Base-by-base conservation (phyloP, 1,140 invertebrate species). In the Heliconius hewitsoni region DNA sequence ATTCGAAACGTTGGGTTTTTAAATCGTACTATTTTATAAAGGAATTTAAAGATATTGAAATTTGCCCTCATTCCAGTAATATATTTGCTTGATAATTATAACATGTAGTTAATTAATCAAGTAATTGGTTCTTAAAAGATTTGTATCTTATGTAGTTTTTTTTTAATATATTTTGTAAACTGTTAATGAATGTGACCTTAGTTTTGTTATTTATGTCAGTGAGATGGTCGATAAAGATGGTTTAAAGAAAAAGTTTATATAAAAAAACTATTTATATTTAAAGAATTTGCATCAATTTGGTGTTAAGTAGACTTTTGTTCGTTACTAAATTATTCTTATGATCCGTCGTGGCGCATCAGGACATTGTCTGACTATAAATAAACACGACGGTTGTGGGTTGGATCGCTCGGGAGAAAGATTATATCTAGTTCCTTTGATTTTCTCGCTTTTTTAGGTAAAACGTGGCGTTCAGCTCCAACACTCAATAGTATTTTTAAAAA, bases 181-280 rank as follows among this genome's bases (percentile, higher is more conserved):
- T 57, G 9, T 23, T 57, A 57, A n/a, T 57, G n/a, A 57, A 57
- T 57, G 55, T 57, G n/a, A 57, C 55, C 55, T 57, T 57, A 57
- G 8, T 57, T 23, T n/a, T 23, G 55, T 66, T 66, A 66, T 66
- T 66, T 66, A 27, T 66, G 60, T 57, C n/a, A 27, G 19, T 57
- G n/a, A 57, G 55, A 57, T 23, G 8, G 55, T 57, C n/a, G 55
- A 57, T n/a, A 57, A 57, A 23, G 55, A 57, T 57, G 55, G 19
- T 57, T 57, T 23, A 1, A 57, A n/a, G 23, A 57, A 23, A 27
- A 13, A 66, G 23, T 4, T 66, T 66, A 57, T 9, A 19, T 19
- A 57, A 23, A 57, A 57, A 57, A n/a, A 57, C 18, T 55, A 55
- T 19, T 19, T n/a, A 52, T 52, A 50, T 16, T 18, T 52, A 19